phyloP scores from a whole-genome alignment of 2,113 vertebrate genomes.

The Brachypteracias leptosomus region DNA sequence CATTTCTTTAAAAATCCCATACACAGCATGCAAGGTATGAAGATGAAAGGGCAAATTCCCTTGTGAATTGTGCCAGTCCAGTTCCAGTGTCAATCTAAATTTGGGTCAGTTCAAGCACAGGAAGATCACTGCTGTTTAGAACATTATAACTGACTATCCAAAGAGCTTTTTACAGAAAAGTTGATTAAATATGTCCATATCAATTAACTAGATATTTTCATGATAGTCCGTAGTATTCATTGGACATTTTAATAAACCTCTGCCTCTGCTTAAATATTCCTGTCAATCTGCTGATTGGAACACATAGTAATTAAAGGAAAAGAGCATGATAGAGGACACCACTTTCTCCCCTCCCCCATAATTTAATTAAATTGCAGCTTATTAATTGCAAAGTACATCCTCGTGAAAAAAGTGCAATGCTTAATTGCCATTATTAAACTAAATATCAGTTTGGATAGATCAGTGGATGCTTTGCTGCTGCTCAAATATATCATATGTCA shows the following conservation, averaged over 20 bases:
- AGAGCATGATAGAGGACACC: background rate
- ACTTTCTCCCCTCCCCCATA: background rate
- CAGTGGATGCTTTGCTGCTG: background rate
- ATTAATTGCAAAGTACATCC: background rate
- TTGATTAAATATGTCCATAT: background rate
- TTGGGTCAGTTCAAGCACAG: background rate
- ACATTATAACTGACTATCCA: background rate
- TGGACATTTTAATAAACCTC: background rate
- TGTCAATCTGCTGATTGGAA: background rate
- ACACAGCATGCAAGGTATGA: background rate
- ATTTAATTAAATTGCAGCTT: background rate
- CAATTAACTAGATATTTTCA: background rate
- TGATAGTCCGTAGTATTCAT: background rate
- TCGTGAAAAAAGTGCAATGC: background rate
- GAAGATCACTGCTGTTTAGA: background rate
- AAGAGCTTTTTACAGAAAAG: background rate
- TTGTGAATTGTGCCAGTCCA: background rate
- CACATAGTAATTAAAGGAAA: background rate
- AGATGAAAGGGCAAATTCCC: background rate
- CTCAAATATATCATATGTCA: background rate
- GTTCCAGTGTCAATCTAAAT: background rate
- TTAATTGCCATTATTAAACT: conserved; percentile 7
- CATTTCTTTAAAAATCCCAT: background rate
- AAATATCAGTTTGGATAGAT: background rate
- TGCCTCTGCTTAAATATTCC: background rate